Evolutionary conservation across 2,113 vertebrate species (phyloP), one percentile per base, ranked within the genome.

Genomic region (Galeopterus variegatus): DNA sequence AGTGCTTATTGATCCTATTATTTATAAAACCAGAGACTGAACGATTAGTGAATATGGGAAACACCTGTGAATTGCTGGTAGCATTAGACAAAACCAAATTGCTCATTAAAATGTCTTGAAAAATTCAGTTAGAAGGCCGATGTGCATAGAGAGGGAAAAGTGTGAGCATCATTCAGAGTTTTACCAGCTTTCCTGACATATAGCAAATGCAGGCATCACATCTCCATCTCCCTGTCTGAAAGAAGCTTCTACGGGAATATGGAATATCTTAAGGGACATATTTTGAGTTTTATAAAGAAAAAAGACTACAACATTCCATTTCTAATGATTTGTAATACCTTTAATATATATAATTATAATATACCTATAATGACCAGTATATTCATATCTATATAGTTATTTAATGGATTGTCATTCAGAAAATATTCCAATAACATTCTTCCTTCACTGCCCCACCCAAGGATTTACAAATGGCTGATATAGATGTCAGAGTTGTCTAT

Each of bases 231-330:
- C n/a, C 1, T 96, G 79, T 87, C 31, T 60, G 19, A 77, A 45
- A 75, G 69, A 90, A 67, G 28, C 36, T 54, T 45, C 36, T 15
- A 7, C 36, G 9, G 70, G 73, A 80, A 83, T 26, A 10, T 14
- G 21, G 10, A 58, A 33, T 90, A 52, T 64, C 33, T 87, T 70
- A 73, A 54, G 33, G 18, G 26, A 50, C 14, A 10, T 23, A 18
- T 45, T 86, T 82, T 79, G 2, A 82, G 65, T 48, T 88, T 92
- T 81, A 26, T 79, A 67, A 90, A 41, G 67, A 52, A 41, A 96
- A 97, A 65, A 19, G 5, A 64, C 10, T 62, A 8, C 23, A 33
- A 54, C 24, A 70, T 58, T 84, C 10, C 3, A 45, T 89, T 83
- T 87, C 5, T 90, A 36, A 45, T 60, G 5, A 4, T 48, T 90